phyloP scores from a whole-genome alignment of 1,140 invertebrate genomes.

The Mizuhopecten yessoensis region DNA sequence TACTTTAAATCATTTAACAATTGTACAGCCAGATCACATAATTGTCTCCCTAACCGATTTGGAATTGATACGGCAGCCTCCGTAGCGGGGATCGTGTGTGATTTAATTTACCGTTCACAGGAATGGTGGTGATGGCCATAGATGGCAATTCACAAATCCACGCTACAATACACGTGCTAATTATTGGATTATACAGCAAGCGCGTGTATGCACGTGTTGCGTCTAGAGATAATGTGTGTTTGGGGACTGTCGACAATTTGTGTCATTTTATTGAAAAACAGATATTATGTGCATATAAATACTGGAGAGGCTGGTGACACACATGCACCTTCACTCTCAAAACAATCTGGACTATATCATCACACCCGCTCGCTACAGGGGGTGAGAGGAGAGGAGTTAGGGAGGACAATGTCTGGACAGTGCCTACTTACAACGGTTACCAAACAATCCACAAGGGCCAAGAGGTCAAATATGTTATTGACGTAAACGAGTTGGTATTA shows the following conservation, averaged over 20 bases:
- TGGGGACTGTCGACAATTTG: not conserved
- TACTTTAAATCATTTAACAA: constrained; percentile 35
- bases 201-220: constrained; percentile 10
- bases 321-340: not conserved
- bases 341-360: constrained; percentile 8
- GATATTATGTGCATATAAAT: not conserved
- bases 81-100: not conserved
- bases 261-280: not conserved
- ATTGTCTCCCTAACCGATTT: constrained; percentile 21
- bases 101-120: not conserved
- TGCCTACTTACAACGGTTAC: no score
- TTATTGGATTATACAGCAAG: constrained; percentile 8
- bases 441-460: no score
- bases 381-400: not conserved
- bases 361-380: not conserved
- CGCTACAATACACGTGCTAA: not conserved
- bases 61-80: constrained; percentile 31
- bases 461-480: no score
- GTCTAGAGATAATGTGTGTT: not conserved
- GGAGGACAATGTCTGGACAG: no score
- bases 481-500: no score
- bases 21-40: constrained; percentile 29
- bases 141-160: not conserved
- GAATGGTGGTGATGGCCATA: not conserved
- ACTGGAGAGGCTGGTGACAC: not conserved